Conservation (phyloP, 2,113 vertebrate genomes). For the Rafetus swinhoei region DNA sequence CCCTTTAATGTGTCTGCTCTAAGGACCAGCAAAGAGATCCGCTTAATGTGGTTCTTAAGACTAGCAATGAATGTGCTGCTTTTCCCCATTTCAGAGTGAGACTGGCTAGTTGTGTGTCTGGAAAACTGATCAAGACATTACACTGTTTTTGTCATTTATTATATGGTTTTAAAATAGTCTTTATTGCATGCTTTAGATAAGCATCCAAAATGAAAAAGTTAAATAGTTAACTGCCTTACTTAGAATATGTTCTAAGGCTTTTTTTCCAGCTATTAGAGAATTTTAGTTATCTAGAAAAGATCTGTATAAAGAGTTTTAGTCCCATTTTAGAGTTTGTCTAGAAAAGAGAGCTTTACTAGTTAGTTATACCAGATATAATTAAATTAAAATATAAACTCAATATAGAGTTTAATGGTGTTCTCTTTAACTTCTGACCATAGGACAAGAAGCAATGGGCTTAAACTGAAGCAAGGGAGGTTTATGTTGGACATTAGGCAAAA, state of each 20-base stretch:
- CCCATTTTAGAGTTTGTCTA: background rate
- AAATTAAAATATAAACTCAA: background rate
- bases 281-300: background rate
- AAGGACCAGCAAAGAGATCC: background rate
- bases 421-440: too few species aligned
- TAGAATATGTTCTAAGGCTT: background rate
- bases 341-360: background rate
- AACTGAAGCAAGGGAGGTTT: too few species aligned
- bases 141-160: too few species aligned
- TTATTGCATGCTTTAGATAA: too few species aligned
- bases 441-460: too few species aligned
- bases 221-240: too few species aligned
- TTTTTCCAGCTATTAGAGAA: background rate
- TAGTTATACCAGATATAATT: background rate
- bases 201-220: too few species aligned
- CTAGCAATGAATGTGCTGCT: background rate
- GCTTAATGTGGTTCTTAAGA: background rate
- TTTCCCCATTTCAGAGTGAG: background rate
- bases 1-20: background rate
- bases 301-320: background rate
- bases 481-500: too few species aligned
- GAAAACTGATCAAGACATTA: background rate
- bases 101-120: background rate
- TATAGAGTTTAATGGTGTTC: background rate
- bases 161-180: too few species aligned